phyloP scores from a whole-genome alignment of 2,888 invertebrate species.

The Trissolcus brochymenae region DNA sequence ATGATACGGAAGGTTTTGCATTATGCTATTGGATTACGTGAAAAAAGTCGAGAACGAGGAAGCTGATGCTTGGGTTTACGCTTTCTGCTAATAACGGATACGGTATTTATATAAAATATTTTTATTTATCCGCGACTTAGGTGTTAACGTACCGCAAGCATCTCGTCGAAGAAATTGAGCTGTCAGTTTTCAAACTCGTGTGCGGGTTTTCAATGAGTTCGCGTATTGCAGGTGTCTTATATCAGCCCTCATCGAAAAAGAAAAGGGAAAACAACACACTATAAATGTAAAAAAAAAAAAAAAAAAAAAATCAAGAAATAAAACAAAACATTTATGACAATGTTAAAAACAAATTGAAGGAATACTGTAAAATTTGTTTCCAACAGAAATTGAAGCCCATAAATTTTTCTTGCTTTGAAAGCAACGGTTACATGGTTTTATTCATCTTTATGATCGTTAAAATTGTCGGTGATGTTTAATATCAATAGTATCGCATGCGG shows the following conservation, averaged over 20 bases:
- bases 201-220: no score
- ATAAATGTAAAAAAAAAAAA: not conserved
- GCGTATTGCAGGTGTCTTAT: not conserved
- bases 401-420: not conserved
- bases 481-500: not conserved
- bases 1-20: constrained; percentile 51
- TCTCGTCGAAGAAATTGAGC: constrained; percentile 24
- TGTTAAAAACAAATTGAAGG: not conserved
- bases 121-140: constrained; percentile 33
- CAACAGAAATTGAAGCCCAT: not conserved
- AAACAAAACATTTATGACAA: no score
- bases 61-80: constrained; percentile 47
- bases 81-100: constrained; percentile 45
- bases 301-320: not conserved
- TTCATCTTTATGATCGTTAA: not conserved
- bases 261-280: not conserved
- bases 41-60: constrained; percentile 51
- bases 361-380: not conserved
- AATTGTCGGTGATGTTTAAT: not conserved
- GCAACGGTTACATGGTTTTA: not conserved
- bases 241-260: not conserved
- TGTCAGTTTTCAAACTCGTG: constrained; percentile 12
- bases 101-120: constrained; percentile 34
- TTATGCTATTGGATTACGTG: constrained; percentile 52
- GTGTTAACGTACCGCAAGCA: constrained; percentile 38